Evolutionary conservation across 2,888 invertebrate species (phyloP), one percentile per base, ranked within the genome.

Genomic region (Drosophila mayaguana): DNA sequence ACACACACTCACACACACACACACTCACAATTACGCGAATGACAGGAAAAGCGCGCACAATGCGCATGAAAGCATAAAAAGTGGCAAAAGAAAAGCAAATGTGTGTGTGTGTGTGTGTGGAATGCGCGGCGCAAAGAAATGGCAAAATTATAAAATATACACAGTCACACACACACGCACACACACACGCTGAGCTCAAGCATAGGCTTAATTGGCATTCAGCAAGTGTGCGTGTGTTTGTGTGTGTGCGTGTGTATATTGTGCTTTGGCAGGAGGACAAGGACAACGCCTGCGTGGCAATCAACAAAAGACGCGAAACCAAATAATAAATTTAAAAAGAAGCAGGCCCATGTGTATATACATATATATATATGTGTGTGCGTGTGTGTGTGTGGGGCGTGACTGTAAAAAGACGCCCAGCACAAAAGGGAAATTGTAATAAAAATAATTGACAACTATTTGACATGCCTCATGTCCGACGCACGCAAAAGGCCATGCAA

Each of bases 371-470:
- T 60, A 42, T 53, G 57, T 53, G 22, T 16, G 32, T 8, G 43
- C 9, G 32, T 9, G 28, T 11, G 50, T 68, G 63, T 51, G 72
- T 55, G 46, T 12, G 59, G 59, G 80, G 77, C 76, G 77, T 72
- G 63, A 69, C 72, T 64, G 59, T 70, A 62, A 73, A 72, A 72
- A 73, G 77, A 55, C 73, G 66, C 57, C 50, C 50, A 20, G 51
- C 83, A 80, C 75, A 80, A 78, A 71, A 70, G 81, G 79, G 78
- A 88, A 89, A 85, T 87, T 83, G 90, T 88, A 88, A 89, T 89
- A 88, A 89, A 86, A 86, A 88, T 86, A 86, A 86, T 89, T 86
- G 86, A 86, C 86, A 89, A 86, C 86, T 86, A 86, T 86, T 86
- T 85, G 86, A 86, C 90, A 86, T 86, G 90, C 83, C 90, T 86